Percentiles rank a stretch among this genome's conserved stretches.
Evolutionary conservation across 1,140 invertebrate genomes (phyloP).

Genomic region (Nixonia krombeini): DNA sequence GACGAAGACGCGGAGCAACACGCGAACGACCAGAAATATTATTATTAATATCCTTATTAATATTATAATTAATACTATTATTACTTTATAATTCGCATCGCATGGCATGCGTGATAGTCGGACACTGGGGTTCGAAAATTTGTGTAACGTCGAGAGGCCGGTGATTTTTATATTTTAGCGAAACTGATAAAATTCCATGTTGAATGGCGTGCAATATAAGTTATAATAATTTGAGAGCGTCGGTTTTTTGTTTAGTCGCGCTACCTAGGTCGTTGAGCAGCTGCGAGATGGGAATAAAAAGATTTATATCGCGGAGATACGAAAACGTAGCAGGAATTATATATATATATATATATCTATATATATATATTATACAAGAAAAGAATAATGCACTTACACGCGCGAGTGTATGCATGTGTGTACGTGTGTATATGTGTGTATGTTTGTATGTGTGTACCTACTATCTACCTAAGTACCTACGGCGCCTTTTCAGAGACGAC

Average conservation of each 20-base stretch:
- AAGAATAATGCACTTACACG: slow-evolving; percentile 40
- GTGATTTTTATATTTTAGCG: neutral
- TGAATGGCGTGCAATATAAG: slow-evolving; percentile 40
- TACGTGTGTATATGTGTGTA: no score
- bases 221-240: slow-evolving; percentile 30
- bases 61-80: no score
- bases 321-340: slow-evolving; percentile 42
- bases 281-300: slow-evolving; percentile 39
- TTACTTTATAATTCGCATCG: no score
- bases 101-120: no score
- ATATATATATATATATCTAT: slow-evolving; percentile 31
- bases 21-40: no score
- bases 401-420: slow-evolving; percentile 40
- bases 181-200: neutral
- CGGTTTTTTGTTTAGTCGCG: slow-evolving; percentile 43
- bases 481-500: slow-evolving; percentile 51
- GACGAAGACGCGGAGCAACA: no score
- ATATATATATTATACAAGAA: slow-evolving; percentile 31
- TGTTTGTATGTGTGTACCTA: slow-evolving; percentile 49
- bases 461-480: slow-evolving; percentile 61
- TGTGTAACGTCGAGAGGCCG: no score
- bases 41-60: no score
- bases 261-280: slow-evolving; percentile 49
- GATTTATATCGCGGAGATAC: slow-evolving; percentile 47
- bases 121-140: no score